A percentile compares a stretch with the other conserved stretches of the same genome.
Conservation (phyloP, 2,888 invertebrate species). For the Limnephilus lunatus region DNA sequence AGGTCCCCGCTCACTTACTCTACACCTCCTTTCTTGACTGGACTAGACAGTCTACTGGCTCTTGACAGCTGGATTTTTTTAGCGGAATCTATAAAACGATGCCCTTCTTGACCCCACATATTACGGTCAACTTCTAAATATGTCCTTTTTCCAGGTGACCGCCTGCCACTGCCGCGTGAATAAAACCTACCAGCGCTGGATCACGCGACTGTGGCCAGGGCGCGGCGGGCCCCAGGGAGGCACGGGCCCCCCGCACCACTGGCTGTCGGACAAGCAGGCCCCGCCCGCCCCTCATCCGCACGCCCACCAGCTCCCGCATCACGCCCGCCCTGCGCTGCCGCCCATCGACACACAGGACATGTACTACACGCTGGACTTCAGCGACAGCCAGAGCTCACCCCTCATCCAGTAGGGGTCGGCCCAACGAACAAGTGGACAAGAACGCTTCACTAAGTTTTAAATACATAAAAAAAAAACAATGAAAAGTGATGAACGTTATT, state of each 20-base stretch:
- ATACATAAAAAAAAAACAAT: background rate
- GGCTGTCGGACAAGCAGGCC: constrained; percentile 79
- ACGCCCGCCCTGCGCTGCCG: constrained; percentile 76
- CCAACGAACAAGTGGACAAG: background rate
- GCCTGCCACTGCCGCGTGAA: constrained; percentile 88
- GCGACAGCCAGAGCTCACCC: constrained; percentile 86
- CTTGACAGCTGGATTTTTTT: too few species aligned
- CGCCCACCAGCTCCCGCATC: constrained; percentile 70
- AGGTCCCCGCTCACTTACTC: too few species aligned
- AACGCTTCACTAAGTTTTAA: constrained; percentile 32
- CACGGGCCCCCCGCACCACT: constrained; percentile 75
- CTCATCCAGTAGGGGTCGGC: constrained; percentile 81
- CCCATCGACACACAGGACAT: constrained; percentile 84
- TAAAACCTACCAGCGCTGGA: constrained; percentile 84
- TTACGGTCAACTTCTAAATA: background rate
- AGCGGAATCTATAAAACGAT: too few species aligned
- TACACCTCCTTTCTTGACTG: too few species aligned
- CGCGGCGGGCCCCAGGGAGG: constrained; percentile 70
- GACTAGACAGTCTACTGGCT: too few species aligned
- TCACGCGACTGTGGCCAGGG: constrained; percentile 77
- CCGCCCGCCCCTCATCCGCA: constrained; percentile 73
- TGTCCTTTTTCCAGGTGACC: constrained; percentile 78
- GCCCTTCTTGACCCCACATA: background rate
- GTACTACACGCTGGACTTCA: constrained; percentile 88
- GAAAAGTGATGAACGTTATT: background rate